These are phyloP conservation scores for Ips nitidus DNA, from an alignment of 1,140 invertebrate species.

Conservation along the genomic window DNA sequence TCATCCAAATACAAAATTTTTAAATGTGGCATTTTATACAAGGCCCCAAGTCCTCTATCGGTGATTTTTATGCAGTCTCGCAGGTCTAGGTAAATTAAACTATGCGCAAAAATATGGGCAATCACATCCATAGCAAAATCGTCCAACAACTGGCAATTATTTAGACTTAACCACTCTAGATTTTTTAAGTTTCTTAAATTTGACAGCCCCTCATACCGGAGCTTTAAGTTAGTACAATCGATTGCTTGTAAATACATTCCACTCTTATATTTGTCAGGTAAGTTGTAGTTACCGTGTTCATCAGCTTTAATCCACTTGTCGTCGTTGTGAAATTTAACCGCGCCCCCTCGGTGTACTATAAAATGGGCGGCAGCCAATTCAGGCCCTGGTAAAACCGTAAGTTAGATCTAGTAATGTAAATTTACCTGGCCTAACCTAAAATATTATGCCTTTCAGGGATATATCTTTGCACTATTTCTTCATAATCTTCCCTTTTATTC, in stretches of 20 bases:
- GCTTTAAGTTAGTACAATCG: conserved; percentile 62
- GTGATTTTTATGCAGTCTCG: conserved; percentile 67
- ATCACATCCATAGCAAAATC: conserved; percentile 77
- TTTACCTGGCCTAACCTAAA: conserved; percentile 54
- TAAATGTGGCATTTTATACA: conserved; percentile 63
- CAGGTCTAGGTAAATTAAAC: conserved; percentile 73
- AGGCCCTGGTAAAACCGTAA: conserved; percentile 55
- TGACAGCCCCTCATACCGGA: conserved; percentile 72
- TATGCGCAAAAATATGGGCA: conserved; percentile 57
- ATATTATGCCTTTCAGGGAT: conserved; percentile 54
- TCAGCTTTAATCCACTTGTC: conserved; percentile 61
- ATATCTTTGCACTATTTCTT: conserved; percentile 53
- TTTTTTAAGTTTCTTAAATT: conserved; percentile 63
- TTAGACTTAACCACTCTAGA: conserved; percentile 67
- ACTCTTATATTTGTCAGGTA: conserved; percentile 61
- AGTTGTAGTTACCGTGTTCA: conserved; percentile 52
- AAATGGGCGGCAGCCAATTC: conserved; percentile 77
- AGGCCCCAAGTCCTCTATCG: conserved; percentile 62
- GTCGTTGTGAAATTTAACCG: conserved; percentile 65
- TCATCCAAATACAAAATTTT: conserved; percentile 59
- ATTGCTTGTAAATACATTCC: conserved; percentile 65
- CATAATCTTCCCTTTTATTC: conserved; percentile 46
- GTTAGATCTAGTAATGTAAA: background rate
- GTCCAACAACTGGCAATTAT: conserved; percentile 65
- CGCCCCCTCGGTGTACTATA: conserved; percentile 64